Evolutionary conservation across 2,113 vertebrate species (phyloP).

Genomic region (Coptodon rendalli): DNA sequence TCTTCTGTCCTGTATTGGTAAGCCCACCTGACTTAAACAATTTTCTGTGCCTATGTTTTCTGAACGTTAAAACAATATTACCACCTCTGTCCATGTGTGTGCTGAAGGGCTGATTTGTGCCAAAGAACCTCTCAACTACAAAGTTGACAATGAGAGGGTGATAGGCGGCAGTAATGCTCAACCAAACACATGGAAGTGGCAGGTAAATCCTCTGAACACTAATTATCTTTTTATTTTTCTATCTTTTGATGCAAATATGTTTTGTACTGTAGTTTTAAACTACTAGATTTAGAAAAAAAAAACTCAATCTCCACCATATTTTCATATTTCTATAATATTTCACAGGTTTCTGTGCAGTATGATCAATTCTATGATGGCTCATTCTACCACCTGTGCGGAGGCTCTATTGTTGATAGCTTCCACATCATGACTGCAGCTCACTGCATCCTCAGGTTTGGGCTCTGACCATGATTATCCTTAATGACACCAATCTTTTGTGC

Average conservation of each 20-base stretch:
- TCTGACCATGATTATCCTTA: neutral
- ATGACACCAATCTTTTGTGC: neutral
- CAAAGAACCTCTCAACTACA: constrained; percentile 17
- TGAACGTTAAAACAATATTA: neutral
- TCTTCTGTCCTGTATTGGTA: constrained; percentile 57
- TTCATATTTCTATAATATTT: neutral
- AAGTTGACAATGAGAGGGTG: constrained; percentile 40
- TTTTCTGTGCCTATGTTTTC: neutral
- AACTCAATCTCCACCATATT: neutral
- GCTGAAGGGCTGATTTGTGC: constrained; percentile 48
- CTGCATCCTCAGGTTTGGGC: constrained; percentile 57
- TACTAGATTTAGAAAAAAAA: neutral
- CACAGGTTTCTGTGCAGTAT: constrained; percentile 57
- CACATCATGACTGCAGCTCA: constrained; percentile 69
- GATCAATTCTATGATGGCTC: neutral
- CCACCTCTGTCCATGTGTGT: neutral
- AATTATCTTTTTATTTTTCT: neutral
- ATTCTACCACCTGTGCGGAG: constrained; percentile 58
- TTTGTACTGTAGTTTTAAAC: neutral
- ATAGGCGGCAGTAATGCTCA: constrained; percentile 47
- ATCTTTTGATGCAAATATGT: neutral
- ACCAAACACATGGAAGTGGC: constrained; percentile 66
- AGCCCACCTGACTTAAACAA: neutral
- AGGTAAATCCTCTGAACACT: constrained; percentile 50
- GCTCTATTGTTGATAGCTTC: constrained; percentile 1